phyloP scores from a whole-genome alignment of 1,140 invertebrate genomes.

The Drosophila paulistorum region DNA sequence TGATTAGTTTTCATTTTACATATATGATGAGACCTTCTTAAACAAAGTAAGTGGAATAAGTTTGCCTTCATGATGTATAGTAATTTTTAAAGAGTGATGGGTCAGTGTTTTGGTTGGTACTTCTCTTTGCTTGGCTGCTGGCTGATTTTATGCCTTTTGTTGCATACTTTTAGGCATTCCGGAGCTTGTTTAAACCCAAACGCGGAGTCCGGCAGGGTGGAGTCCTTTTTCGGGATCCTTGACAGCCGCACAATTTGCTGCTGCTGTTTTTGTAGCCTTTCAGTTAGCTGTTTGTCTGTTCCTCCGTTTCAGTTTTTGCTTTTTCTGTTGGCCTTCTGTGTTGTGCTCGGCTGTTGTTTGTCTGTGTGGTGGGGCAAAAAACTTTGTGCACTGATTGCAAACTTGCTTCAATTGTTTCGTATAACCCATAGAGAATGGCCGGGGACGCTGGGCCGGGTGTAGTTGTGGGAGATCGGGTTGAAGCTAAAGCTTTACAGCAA shows the following conservation, averaged over 20 bases:
- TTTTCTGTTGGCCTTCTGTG: constrained; percentile 25
- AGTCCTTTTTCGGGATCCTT: constrained; percentile 44
- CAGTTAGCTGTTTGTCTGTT: constrained; percentile 51
- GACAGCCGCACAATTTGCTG: constrained; percentile 74
- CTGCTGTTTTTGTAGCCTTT: constrained; percentile 64
- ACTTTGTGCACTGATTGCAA: constrained; percentile 78
- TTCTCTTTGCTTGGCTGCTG: neutral
- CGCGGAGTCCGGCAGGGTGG: constrained; percentile 20
- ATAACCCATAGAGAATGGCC: constrained; percentile 29
- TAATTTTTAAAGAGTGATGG: neutral
- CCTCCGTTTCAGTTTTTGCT: constrained; percentile 29
- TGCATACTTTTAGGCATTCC: constrained; percentile 70
- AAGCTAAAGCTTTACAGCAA: constrained; percentile 32
- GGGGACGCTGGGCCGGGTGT: neutral
- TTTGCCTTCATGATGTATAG: neutral
- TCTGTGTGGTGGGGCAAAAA: constrained; percentile 58
- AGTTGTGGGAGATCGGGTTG: constrained; percentile 27
- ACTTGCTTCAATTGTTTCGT: constrained; percentile 79
- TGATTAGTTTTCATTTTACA: too few relatives aligned
- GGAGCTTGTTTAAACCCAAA: constrained; percentile 71
- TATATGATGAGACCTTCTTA: too few relatives aligned
- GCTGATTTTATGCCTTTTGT: constrained; percentile 46
- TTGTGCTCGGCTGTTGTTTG: constrained; percentile 25
- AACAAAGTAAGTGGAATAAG: too few relatives aligned
- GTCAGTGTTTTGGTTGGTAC: neutral